Base-by-base conservation (phyloP, 2,797 vertebrate species). In the Craterocephalus amniculus region DNA sequence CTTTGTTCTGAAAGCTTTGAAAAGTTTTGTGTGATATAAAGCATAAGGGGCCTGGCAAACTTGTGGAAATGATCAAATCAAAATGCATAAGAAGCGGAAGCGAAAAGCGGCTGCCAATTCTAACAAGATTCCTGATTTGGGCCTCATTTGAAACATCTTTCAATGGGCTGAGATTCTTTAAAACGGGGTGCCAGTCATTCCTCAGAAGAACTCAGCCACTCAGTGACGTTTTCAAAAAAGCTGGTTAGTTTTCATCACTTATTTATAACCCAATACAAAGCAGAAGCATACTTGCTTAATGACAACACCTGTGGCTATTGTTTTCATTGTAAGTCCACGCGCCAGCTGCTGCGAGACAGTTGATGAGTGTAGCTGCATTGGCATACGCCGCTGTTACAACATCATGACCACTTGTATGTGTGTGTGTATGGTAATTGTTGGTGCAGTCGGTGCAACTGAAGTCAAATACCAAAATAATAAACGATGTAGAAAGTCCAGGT, bases 211-310 rank as follows among this genome's bases (percentile, higher is more conserved):
- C 14, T 52, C 22, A 10, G 27, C 34, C 36, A 31, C 48, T 58
- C 63, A 67, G 20, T 38, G 32, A 24, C 31, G 22, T 36, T 55
- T 35, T 36, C 8, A 18, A 64, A 64, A 34, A 69, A 49, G 45
- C 40, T 63, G 48, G 49, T 67, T 36, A 59, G 58, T 51, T 72
- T 72, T 56, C 49, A 68, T 63, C 26, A 18, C 10, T 68, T 73
- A 12, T 56, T 73, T 49, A 60, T 64, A 73, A 63, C 51, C 40
- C 22, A 10, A 49, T 55, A 49, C 34, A 71, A 38, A 62, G 4
- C 34, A 71, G 63, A 34, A 57, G 31, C 31, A 72, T 56, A 59
- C 61, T 48, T 75, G 34, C 26, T 58, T 67, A 69, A 79, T 36
- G 60, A 57, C 52, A 58, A 62, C 56, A 55, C 27, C 58, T 12